A percentile compares a stretch with the other conserved stretches of the same genome.
Conservation (phyloP, 2,888 invertebrate species). For the Melanostoma mellinum region DNA sequence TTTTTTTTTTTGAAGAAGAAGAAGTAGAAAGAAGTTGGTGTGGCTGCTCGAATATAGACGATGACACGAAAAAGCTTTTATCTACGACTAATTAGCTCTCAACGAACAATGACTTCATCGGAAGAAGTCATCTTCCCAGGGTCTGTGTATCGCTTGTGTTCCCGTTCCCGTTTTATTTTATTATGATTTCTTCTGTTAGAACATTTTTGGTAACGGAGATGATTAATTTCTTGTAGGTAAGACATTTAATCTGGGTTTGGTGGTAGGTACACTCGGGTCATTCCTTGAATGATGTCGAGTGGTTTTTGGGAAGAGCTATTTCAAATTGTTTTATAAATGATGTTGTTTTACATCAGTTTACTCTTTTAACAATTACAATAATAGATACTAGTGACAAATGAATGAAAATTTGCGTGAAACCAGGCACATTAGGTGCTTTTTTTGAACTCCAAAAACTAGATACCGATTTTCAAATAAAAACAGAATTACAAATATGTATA, state of each 20-base stretch:
- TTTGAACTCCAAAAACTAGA: no score
- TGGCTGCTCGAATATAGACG: slow-evolving; percentile 44
- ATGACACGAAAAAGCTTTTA: slow-evolving; percentile 75
- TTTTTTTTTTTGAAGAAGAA: slow-evolving; percentile 12
- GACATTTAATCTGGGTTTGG: slow-evolving; percentile 48
- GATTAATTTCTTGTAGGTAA: slow-evolving; percentile 62
- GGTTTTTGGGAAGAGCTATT: neutral
- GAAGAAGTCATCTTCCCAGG: slow-evolving; percentile 51
- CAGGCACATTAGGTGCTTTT: no score
- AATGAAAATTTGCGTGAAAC: no score
- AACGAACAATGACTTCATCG: slow-evolving; percentile 70
- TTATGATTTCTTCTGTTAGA: slow-evolving; percentile 2
- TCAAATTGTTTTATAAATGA: neutral
- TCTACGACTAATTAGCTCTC: slow-evolving; percentile 73
- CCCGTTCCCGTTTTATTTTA: slow-evolving; percentile 27
- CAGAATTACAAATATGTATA: no score
- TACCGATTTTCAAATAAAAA: no score
- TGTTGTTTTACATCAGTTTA: no score
- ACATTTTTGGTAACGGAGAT: slow-evolving; percentile 48
- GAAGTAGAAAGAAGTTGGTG: slow-evolving; percentile 10
- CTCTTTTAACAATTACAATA: no score
- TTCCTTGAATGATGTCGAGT: slow-evolving; percentile 40
- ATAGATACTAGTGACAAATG: no score
- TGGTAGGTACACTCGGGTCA: slow-evolving; percentile 24
- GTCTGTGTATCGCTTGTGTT: slow-evolving; percentile 18